Base-by-base conservation (phyloP, 2,113 vertebrate genomes). In the Oenanthe melanoleuca region DNA sequence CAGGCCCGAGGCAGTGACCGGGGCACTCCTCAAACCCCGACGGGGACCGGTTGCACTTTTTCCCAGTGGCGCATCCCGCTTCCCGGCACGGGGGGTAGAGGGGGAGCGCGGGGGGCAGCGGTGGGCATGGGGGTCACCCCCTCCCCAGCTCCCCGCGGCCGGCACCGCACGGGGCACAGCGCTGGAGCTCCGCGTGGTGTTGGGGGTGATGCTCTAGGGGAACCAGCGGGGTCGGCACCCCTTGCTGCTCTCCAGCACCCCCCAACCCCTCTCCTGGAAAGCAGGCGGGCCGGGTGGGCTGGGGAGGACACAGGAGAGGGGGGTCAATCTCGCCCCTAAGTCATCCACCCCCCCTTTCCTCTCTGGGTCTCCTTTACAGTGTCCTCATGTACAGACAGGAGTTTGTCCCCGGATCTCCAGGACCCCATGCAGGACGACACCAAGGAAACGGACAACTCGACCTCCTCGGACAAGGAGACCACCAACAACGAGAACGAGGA, bases 361-460 rank as follows among this genome's bases (percentile, higher is more conserved):
- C 72, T 94, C 86, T 93, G 92, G 80, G 82, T 95, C 93, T 95
- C 93, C 93, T 88, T 93, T 74, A 69, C 98, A 99, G 99, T 99
- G 97, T 99, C 99, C 56, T 99, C 99, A 88, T 99, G 99, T 97
- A 99, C 99, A 86, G 99, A 99, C 97, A 98, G 99, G 97, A 99
- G 99, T 98, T 98, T 99, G 97, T 99, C 99, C 94, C 99, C 99
- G 88, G 99, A 99, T 97, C 98, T 99, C 92, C 98, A 98, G 97
- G 99, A 99, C 96, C 98, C 98, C 12, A 98, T 98, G 91, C 98
- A 99, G 96, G 99, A 99, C 80, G 99, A 99, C 97, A 98, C 99
- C 94, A 99, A 99, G 93, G 99, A 99, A 95, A 99, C 99, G 5
- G 99, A 99, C 98, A 99, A 99, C 95, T 99, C 99, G 9, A 99